Evolutionary conservation across 1,140 invertebrate species (phyloP).

Genomic region (Tribolium madens): DNA sequence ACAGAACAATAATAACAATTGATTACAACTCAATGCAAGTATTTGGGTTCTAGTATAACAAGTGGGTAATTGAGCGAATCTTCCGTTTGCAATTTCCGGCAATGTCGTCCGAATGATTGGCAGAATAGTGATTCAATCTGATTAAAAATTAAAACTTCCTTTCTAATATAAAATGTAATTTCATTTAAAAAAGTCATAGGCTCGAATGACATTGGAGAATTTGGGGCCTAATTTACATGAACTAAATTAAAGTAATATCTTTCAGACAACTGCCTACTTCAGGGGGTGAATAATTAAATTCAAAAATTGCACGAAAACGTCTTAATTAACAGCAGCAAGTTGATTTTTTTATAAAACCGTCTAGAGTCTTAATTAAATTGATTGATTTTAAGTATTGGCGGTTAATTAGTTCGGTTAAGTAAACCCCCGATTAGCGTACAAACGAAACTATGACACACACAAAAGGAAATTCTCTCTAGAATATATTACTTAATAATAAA

Average conservation of each 20-base stretch:
- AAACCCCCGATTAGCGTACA: not conserved
- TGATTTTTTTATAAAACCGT: slow-evolving; percentile 1
- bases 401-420: slow-evolving; percentile 18
- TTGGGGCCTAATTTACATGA: slow-evolving; percentile 40
- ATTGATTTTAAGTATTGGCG: slow-evolving; percentile 13
- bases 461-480: slow-evolving; percentile 40
- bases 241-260: slow-evolving; percentile 46
- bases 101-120: not conserved
- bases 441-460: slow-evolving; percentile 21
- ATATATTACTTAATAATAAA: slow-evolving; percentile 46
- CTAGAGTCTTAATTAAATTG: slow-evolving; percentile 13
- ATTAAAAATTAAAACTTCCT: not conserved
- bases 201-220: slow-evolving; percentile 37
- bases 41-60: not conserved
- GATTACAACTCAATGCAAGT: not conserved
- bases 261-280: not conserved
- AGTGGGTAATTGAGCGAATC: not conserved
- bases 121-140: not conserved
- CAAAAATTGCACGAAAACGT: slow-evolving; percentile 22
- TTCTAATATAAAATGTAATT: slow-evolving; percentile 42
- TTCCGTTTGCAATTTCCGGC: not conserved
- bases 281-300: slow-evolving; percentile 33
- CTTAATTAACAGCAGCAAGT: slow-evolving; percentile 9
- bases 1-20: not conserved
- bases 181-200: slow-evolving; percentile 41